Base-by-base conservation (phyloP, 2,113 vertebrate species). In the Sinocyclocheilus anophthalmus region DNA sequence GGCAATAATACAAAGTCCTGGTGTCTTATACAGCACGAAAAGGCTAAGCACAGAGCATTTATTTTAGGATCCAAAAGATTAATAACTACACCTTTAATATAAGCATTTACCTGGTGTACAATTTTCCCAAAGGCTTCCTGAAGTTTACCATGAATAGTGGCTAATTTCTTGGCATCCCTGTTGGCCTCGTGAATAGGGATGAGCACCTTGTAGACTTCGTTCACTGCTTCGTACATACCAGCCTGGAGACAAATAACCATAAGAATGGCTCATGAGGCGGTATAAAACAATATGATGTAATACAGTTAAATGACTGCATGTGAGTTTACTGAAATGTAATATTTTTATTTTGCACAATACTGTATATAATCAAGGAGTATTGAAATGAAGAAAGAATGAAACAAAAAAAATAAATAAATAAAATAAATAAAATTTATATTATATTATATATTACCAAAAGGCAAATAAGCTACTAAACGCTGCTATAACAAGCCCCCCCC, bases 61-160 rank as follows among this genome's bases (percentile, higher is more conserved):
- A 20, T 79, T 73, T 84, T n/a, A n/a, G 69, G 26, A 83, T 63
- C 16, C 75, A n/a, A 77, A 65, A 61, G 13, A 67, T 57, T n/a
- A 11, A 26, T 37, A 63, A 39, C 69, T 22, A 37, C 33, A 18
- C 18, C 20, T 22, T 12, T 9, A 30, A 48, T 26, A 55, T 9
- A 67, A 70, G 39, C 72, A 81, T 90, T 98, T 97, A 99, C 98
- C 98, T 99, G 98, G 88, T 98, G 98, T 73, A 99, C 97, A 73
- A 99, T 99, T 96, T 99, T 99, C 95, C 97, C 96, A 96, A 99
- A 99, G 14, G 98, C 98, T 93, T 99, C 98, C 90, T 99, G 98
- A 77, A 99, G 98, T 99, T 99, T 99, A 96, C 98, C 98, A 94
- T 99, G 98, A 96, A 99, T 99, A 84, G 97, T 95, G 87, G 97